These are phyloP conservation scores for Hydrophis major DNA, from an alignment of 2,797 vertebrate genomes.

Conservation along the genomic window DNA sequence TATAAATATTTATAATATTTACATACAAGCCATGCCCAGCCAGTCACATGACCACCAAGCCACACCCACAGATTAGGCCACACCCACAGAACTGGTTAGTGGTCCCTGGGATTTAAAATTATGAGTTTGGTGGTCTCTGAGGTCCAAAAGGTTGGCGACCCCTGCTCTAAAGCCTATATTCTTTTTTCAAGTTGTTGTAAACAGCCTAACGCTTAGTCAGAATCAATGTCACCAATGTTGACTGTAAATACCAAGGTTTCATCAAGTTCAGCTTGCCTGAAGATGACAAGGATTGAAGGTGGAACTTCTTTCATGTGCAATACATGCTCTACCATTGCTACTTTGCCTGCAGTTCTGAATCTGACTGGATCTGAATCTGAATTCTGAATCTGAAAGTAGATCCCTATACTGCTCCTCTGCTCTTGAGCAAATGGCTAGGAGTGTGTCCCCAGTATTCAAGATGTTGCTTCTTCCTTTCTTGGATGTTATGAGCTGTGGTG, in stretches of 20 bases:
- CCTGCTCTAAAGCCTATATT: neutral
- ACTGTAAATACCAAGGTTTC: neutral
- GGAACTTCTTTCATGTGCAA: neutral
- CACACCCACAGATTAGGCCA: too few relatives aligned
- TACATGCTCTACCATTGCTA: neutral
- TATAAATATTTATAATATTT: too few relatives aligned
- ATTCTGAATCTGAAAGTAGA: neutral
- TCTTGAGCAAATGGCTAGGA: neutral
- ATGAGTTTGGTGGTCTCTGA: too few relatives aligned
- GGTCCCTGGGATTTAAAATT: too few relatives aligned
- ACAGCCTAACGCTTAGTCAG: neutral
- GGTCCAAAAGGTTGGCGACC: too few relatives aligned
- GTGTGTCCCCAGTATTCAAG: neutral
- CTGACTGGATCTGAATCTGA: neutral
- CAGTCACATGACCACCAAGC: too few relatives aligned
- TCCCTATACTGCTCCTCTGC: neutral
- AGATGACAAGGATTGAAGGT: neutral
- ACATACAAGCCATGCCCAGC: too few relatives aligned
- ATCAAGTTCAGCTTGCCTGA: neutral
- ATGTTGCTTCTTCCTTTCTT: neutral
- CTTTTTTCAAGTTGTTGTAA: neutral
- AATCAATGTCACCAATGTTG: neutral
- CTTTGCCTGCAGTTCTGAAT: neutral
- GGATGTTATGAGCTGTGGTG: neutral
- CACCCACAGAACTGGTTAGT: too few relatives aligned